Evolutionary conservation across 2,113 vertebrate species (phyloP).

Genomic region (Centropus bengalensis): DNA sequence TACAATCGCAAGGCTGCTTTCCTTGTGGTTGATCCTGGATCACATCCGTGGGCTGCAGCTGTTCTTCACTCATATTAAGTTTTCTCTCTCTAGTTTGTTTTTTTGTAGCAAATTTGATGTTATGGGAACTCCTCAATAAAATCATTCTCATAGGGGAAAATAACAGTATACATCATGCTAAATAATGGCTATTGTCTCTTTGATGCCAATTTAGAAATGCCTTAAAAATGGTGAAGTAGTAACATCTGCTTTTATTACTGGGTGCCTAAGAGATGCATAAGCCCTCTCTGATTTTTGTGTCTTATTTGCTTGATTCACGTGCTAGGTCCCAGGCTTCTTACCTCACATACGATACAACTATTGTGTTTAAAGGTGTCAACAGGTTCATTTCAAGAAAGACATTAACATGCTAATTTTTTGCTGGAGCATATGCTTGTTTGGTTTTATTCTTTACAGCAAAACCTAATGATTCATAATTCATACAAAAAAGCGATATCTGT

Average conservation of each 20-base stretch:
- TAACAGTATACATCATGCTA: conserved; percentile 41
- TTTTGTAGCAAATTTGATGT: conserved; percentile 30
- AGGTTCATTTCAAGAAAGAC: not conserved
- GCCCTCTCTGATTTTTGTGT: not conserved
- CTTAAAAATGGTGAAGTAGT: conserved; percentile 4
- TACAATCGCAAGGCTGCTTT: conserved; percentile 53
- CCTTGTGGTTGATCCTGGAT: conserved; percentile 47
- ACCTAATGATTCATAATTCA: not conserved
- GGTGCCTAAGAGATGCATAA: not conserved
- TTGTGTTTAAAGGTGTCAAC: not conserved
- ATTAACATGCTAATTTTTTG: not conserved
- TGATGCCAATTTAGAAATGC: conserved; percentile 25
- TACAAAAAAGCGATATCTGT: not conserved
- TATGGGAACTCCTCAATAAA: conserved; percentile 53
- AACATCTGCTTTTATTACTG: conserved; percentile 35
- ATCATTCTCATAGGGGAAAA: not conserved
- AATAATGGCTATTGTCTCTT: conserved; percentile 50
- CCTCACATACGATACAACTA: not conserved
- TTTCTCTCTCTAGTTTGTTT: conserved; percentile 44
- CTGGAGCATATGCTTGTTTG: not conserved
- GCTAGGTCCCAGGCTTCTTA: not conserved
- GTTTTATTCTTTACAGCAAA: not conserved
- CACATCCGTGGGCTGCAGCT: conserved; percentile 34
- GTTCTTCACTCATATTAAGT: conserved; percentile 10
- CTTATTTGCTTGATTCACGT: not conserved